Evolutionary conservation across 1,140 invertebrate genomes (phyloP), one percentile per base, ranked within the genome.

Genomic region (Leptoteleia sp.): DNA sequence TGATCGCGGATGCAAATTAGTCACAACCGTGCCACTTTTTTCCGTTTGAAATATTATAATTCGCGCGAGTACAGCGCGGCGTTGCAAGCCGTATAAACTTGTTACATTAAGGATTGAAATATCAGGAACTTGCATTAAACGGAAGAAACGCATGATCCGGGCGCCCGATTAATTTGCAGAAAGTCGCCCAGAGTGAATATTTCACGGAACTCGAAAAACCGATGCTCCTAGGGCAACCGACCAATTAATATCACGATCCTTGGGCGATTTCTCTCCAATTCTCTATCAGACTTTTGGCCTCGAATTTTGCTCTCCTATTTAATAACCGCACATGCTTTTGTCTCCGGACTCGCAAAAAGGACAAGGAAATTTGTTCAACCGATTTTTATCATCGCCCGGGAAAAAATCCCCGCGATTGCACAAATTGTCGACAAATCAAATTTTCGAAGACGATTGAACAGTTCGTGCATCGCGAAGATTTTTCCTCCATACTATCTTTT

Each of bases 241-340:
- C 47, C 33, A 57, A 68, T 68, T 68, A 55, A 68, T 57, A 38
- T n/a, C n/a, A n/a, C n/a, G n/a, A n/a, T n/a, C n/a, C n/a, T n/a
- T n/a, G n/a, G n/a, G n/a, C n/a, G n/a, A n/a, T n/a, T n/a, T n/a
- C n/a, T n/a, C n/a, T n/a, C n/a, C n/a, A n/a, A n/a, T n/a, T n/a
- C n/a, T n/a, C n/a, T n/a, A n/a, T n/a, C n/a, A n/a, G n/a, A n/a
- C n/a, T n/a, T n/a, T n/a, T n/a, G n/a, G n/a, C n/a, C n/a, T n/a
- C n/a, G n/a, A n/a, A n/a, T n/a, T n/a, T n/a, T n/a, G n/a, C n/a
- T n/a, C n/a, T n/a, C n/a, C n/a, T n/a, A n/a, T n/a, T n/a, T n/a
- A n/a, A n/a, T n/a, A n/a, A n/a, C n/a, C n/a, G n/a, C n/a, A n/a
- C n/a, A n/a, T n/a, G n/a, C n/a, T n/a, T n/a, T n/a, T n/a, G n/a